Conservation (phyloP, 2,888 invertebrate genomes). For the Limnephilus marmoratus region DNA sequence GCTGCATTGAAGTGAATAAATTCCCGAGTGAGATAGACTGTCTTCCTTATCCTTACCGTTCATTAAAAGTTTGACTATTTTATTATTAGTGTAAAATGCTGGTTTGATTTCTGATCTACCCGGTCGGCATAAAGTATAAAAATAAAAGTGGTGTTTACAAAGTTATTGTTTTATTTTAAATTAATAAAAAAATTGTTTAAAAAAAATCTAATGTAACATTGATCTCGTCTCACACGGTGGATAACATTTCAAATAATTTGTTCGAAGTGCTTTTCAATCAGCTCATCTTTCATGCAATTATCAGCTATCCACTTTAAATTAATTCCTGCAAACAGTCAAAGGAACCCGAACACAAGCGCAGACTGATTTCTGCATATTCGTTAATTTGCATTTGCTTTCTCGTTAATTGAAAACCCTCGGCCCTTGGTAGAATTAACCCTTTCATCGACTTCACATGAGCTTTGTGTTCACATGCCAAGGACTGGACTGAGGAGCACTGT, state of each 20-base stretch:
- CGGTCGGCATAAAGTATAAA: too few species aligned
- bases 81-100: too few species aligned
- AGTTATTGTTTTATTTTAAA: too few species aligned
- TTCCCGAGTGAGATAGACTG: too few species aligned
- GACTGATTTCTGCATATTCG: neutral
- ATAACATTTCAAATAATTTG: neutral
- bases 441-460: slow-evolving; percentile 1
- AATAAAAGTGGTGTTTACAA: too few species aligned
- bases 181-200: too few species aligned
- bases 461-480: neutral
- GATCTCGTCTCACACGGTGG: too few species aligned
- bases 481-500: neutral
- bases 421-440: neutral
- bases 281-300: neutral
- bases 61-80: too few species aligned
- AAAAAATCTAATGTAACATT: too few species aligned
- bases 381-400: neutral
- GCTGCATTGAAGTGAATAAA: too few species aligned
- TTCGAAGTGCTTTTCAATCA: neutral
- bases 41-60: too few species aligned
- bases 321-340: neutral
- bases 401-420: slow-evolving; percentile 39
- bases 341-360: neutral
- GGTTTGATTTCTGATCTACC: too few species aligned
- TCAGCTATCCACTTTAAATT: neutral